Conservation (phyloP, 2,113 vertebrate genomes). For the Sylvilagus bachmani region DNA sequence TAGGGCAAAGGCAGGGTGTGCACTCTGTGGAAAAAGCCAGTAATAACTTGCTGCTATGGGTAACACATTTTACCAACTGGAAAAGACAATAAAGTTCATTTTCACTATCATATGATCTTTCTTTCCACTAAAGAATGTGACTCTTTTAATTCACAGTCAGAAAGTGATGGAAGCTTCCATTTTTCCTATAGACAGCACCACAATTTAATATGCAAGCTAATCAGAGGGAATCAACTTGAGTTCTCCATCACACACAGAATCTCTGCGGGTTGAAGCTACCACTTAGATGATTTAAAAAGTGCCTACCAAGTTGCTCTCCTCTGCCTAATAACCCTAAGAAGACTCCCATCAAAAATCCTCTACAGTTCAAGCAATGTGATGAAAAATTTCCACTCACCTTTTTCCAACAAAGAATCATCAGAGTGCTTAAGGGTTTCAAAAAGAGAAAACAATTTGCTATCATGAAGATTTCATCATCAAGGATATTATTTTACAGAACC, state of each 20-base stretch:
- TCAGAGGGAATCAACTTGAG: neutral
- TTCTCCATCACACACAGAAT: constrained; percentile 40
- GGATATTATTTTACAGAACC: constrained; percentile 27
- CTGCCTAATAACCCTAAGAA: constrained; percentile 30
- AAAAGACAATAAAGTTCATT: constrained; percentile 71
- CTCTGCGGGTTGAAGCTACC: neutral
- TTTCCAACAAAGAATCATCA: constrained; percentile 63
- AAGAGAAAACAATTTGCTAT: constrained; percentile 78
- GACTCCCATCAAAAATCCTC: neutral
- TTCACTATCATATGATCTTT: constrained; percentile 47
- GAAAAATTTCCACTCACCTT: constrained; percentile 73
- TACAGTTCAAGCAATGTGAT: constrained; percentile 28
- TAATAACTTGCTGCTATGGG: constrained; percentile 38
- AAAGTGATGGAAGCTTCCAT: constrained; percentile 21
- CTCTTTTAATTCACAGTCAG: constrained; percentile 49
- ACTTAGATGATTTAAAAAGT: neutral
- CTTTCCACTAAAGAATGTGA: constrained; percentile 33
- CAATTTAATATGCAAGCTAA: constrained; percentile 36
- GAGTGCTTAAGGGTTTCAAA: constrained; percentile 78
- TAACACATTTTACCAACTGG: constrained; percentile 32
- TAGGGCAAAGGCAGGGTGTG: constrained; percentile 45
- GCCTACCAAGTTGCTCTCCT: neutral
- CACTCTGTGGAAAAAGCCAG: constrained; percentile 46
- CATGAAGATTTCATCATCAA: constrained; percentile 46
- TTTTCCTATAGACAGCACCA: constrained; percentile 7